Conservation (phyloP, 2,113 vertebrate species). For the Cynocephalus volans region DNA sequence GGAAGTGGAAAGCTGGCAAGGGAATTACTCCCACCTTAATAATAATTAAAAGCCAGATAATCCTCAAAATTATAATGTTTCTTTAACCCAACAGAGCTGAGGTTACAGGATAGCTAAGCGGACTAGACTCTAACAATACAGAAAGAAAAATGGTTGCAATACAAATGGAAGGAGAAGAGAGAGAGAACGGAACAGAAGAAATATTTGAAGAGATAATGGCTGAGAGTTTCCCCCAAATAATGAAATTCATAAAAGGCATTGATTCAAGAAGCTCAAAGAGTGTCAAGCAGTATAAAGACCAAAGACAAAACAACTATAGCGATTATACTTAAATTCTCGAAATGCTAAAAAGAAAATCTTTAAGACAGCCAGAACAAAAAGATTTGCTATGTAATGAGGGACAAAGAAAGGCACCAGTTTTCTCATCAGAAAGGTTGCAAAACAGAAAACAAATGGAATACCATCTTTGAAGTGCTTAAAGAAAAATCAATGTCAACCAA, state of each 20-base stretch:
- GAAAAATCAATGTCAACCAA: background rate
- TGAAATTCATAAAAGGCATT: background rate
- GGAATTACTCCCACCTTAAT: background rate
- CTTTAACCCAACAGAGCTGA: background rate
- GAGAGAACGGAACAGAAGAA: background rate
- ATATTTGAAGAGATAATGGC: background rate
- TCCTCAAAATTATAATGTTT: background rate
- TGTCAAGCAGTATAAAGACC: background rate
- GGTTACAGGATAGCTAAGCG: background rate
- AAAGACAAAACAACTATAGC: background rate
- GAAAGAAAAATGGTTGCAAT: background rate
- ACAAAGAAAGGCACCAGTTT: background rate
- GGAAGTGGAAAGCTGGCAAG: background rate
- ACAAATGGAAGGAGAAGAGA: background rate
- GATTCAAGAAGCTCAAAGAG: background rate
- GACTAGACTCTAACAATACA: background rate
- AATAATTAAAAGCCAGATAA: slow-evolving; percentile 2
- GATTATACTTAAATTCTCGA: background rate
- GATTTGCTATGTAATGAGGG: background rate
- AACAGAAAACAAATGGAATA: background rate
- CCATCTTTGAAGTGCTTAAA: background rate
- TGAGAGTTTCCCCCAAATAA: background rate
- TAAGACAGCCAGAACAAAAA: background rate
- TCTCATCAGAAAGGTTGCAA: background rate
- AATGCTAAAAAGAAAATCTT: background rate